Base-by-base conservation (phyloP, 2,888 invertebrate species). In the Plebejus argus region DNA sequence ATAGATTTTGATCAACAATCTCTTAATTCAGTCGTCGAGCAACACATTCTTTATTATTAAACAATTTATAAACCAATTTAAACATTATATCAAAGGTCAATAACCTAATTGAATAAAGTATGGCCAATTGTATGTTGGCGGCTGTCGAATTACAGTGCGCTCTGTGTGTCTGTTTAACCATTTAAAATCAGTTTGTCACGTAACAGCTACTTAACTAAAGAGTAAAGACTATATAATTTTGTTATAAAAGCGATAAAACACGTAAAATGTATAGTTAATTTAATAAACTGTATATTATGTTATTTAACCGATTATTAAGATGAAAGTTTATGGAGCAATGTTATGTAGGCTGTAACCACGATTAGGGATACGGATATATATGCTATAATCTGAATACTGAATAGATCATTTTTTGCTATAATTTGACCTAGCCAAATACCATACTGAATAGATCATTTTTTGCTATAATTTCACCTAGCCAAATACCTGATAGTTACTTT, bases 91-190 rank as follows among this genome's bases (percentile, higher is more conserved):
- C 28, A 66, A 66, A 66, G 66, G 66, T 66, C 66, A 66, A 66
- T 66, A 66, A 66, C 66, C 66, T 66, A 66, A 66, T 66, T 66
- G 66, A 66, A 33, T 66, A 33, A 66, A 28, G 28, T 66, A 66
- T 66, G 66, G 28, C 28, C 66, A 33, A 66, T 66, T 66, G 66
- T 15, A 66, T 66, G 28, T 33, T 66, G 66, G 23, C 18, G 66
- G 66, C 66, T 33, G 28, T 66, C 15, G 15, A 66, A 66, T 66
- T 66, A 1, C 23, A 66, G 6, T 66, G 66, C 66, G 66, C 18
- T 10, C 8, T 66, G 5, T 28, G 1, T 15, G 28, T 66, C 2
- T 28, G 28, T 66, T 28, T 28, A 15, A 15, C 66, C 15, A 18
- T 66, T 33, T 18, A 33, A 66, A 66, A 66, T 66, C 7, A 5